Evolutionary conservation across 2,888 invertebrate species (phyloP).

Genomic region (Ectemnius cavifrons): DNA sequence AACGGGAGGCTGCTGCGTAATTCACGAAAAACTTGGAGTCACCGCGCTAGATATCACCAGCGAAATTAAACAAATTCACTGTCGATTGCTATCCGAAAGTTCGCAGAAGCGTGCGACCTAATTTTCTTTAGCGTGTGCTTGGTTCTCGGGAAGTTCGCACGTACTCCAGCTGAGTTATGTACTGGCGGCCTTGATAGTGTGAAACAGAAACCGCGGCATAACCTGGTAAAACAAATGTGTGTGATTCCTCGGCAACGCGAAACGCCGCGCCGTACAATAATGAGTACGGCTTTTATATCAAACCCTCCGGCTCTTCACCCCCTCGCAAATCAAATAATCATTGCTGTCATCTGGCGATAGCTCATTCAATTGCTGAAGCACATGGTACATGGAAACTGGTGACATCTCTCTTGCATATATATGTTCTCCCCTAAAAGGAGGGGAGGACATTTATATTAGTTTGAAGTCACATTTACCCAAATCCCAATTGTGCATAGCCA

Average conservation of each 20-base stretch:
- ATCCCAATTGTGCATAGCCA: too few relatives aligned
- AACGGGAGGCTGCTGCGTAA: slow-evolving; percentile 36
- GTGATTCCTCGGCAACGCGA: slow-evolving; percentile 18
- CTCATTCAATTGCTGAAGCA: neutral
- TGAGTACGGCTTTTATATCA: slow-evolving; percentile 18
- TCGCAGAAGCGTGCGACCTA: neutral
- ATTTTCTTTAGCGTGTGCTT: neutral
- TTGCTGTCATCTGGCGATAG: neutral
- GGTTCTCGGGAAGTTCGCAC: neutral
- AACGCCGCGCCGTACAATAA: slow-evolving; percentile 38
- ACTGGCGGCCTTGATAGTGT: slow-evolving; percentile 1
- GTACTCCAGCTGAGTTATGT: neutral
- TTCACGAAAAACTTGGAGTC: slow-evolving; percentile 19
- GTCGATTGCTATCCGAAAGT: neutral
- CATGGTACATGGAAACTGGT: neutral
- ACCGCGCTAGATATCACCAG: neutral
- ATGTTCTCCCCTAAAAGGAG: too few relatives aligned
- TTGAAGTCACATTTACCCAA: too few relatives aligned
- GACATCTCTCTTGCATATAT: neutral
- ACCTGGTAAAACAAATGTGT: slow-evolving; percentile 27
- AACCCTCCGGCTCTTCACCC: slow-evolving; percentile 2
- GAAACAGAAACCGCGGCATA: slow-evolving; percentile 33
- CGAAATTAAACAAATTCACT: slow-evolving; percentile 8
- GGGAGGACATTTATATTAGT: too few relatives aligned
- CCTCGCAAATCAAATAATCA: neutral